These are phyloP conservation scores for Drosophila baimaii DNA, from an alignment of 1,140 invertebrate species.

Conservation along the genomic window DNA sequence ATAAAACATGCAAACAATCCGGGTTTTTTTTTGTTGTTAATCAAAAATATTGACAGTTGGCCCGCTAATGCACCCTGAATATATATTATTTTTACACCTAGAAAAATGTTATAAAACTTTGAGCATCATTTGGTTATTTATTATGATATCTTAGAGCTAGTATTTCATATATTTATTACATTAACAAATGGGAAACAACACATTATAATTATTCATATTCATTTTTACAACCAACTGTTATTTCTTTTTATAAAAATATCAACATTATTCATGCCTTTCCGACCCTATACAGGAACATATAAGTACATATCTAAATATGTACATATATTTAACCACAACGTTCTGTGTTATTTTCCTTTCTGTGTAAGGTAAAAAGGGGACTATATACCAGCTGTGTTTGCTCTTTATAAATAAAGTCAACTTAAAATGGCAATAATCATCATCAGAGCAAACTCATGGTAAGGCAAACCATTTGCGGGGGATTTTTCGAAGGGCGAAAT, in stretches of 20 bases:
- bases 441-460: slow-evolving; percentile 32
- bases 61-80: slow-evolving; percentile 53
- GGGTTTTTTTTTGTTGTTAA: slow-evolving; percentile 34
- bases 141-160: not conserved
- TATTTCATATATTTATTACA: not conserved
- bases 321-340: not conserved
- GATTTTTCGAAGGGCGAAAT: not conserved
- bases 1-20: slow-evolving; percentile 17
- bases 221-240: too few species aligned
- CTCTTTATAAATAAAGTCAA: slow-evolving; percentile 72
- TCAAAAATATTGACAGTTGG: slow-evolving; percentile 71
- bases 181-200: not conserved
- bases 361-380: slow-evolving; percentile 15
- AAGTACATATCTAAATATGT: not conserved
- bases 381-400: slow-evolving; percentile 67
- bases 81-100: slow-evolving; percentile 12
- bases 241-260: not conserved
- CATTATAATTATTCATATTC: not conserved
- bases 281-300: too few species aligned
- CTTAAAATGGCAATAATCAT: slow-evolving; percentile 74
- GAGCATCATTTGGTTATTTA: not conserved
- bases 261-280: not conserved
- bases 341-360: not conserved
- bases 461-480: slow-evolving; percentile 43
- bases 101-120: not conserved